phyloP scores from a whole-genome alignment of 2,797 vertebrate genomes.

The Heteromormyrus szaboi region DNA sequence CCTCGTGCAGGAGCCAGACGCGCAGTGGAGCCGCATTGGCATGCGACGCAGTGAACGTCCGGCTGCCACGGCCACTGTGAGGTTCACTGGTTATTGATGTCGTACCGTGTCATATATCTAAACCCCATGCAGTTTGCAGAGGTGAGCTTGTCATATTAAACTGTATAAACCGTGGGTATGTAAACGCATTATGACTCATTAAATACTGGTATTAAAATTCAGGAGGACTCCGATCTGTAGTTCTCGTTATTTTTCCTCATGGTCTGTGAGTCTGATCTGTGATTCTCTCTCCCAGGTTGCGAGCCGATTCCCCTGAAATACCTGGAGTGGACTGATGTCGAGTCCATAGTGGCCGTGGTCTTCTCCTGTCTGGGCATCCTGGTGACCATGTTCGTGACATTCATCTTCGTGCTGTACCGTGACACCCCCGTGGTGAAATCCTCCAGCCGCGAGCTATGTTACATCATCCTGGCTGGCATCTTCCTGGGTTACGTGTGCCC shows the following conservation, averaged over 20 bases:
- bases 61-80: background rate
- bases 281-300: constrained; percentile 64
- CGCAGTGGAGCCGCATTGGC: background rate
- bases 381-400: constrained; percentile 93
- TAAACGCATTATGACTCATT: background rate
- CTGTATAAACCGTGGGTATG: background rate
- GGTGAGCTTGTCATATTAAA: background rate
- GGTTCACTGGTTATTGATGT: background rate
- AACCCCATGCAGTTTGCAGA: background rate
- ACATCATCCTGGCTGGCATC: constrained; percentile 93
- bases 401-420: constrained; percentile 94
- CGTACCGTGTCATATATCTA: background rate
- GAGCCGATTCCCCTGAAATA: constrained; percentile 81
- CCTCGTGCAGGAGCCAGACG: background rate
- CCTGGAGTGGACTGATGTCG: constrained; percentile 90
- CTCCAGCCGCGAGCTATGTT: constrained; percentile 94
- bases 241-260: background rate
- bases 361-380: constrained; percentile 96
- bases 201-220: background rate
- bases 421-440: constrained; percentile 98
- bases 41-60: background rate
- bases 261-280: background rate
- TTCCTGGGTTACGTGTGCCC: constrained; percentile 95
- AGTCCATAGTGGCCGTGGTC: constrained; percentile 90
- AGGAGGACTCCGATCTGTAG: background rate